Evolutionary conservation across 2,888 invertebrate genomes (phyloP).

Genomic region (Aporophyla lueneburgensis): DNA sequence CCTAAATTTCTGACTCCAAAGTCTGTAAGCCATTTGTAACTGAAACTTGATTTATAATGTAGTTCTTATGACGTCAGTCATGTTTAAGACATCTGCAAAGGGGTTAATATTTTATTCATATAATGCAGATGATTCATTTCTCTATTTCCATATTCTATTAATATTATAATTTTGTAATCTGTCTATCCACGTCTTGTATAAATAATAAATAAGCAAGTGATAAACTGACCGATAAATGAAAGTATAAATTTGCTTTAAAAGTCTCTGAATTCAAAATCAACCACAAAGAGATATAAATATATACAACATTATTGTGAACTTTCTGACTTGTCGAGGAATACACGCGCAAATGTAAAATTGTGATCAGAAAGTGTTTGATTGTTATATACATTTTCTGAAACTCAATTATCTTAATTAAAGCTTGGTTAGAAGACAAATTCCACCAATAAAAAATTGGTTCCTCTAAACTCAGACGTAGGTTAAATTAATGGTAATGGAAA

Average conservation of each 20-base stretch:
- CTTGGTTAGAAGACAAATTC: slow-evolving; percentile 48
- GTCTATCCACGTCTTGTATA: background rate
- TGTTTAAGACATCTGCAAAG: background rate
- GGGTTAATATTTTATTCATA: background rate
- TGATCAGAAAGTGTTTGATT: background rate
- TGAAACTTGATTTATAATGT: background rate
- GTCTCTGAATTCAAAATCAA: background rate
- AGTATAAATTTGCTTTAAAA: background rate
- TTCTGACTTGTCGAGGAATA: background rate
- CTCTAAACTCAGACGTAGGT: slow-evolving; percentile 39
- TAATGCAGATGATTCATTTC: background rate
- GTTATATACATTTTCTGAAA: slow-evolving; percentile 26
- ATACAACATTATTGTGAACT: background rate
- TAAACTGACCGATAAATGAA: background rate
- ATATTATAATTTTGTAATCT: background rate
- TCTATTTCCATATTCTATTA: background rate
- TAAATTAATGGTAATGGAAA: slow-evolving; percentile 60
- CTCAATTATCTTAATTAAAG: slow-evolving; percentile 44
- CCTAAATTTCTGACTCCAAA: background rate
- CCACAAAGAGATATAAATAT: background rate
- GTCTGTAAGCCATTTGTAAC: background rate
- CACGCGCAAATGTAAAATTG: background rate
- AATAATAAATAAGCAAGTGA: background rate
- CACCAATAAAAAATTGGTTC: slow-evolving; percentile 45
- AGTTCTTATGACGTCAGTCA: background rate